These are phyloP conservation scores for Eurytemora carolleeae DNA, from an alignment of 1,140 invertebrate species.

Conservation along the genomic window DNA sequence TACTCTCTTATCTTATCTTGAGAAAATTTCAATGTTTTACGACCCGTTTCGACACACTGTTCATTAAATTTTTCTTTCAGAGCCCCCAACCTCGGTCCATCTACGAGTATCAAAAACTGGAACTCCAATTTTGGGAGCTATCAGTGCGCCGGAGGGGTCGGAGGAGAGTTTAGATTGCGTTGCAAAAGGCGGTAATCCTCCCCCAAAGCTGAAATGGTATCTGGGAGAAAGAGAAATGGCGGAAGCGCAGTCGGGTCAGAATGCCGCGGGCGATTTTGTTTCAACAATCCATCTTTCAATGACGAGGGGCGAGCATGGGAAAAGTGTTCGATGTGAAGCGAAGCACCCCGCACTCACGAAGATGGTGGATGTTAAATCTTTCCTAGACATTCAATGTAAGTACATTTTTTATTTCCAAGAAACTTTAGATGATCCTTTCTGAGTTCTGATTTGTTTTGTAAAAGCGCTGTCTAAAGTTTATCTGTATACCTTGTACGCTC, in stretches of 20 bases:
- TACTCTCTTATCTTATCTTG: too few relatives aligned
- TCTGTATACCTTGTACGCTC: too few relatives aligned
- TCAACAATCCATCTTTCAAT: conserved; percentile 11
- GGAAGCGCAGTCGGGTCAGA: background rate
- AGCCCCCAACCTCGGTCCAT: background rate
- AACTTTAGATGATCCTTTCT: background rate
- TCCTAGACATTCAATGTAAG: conserved; percentile 5
- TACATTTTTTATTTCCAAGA: background rate
- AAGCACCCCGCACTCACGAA: conserved; percentile 5
- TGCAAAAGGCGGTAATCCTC: conserved; percentile 14
- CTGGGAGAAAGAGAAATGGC: background rate
- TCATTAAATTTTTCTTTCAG: too few relatives aligned
- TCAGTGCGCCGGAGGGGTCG: conserved; percentile 2
- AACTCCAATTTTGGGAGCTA: background rate
- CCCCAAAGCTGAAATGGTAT: conserved; percentile 9
- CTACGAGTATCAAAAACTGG: background rate
- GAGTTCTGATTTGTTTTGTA: too few relatives aligned
- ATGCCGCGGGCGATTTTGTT: conserved; percentile 1
- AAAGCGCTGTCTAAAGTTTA: too few relatives aligned
- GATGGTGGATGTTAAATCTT: background rate
- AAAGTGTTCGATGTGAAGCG: conserved; percentile 1
- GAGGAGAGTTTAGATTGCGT: conserved; percentile 10
- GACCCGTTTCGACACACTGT: too few relatives aligned
- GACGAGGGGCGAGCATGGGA: conserved; percentile 6
- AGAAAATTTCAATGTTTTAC: too few relatives aligned